These are phyloP conservation scores for Operophtera brumata DNA, from an alignment of 2,888 invertebrate genomes.

Conservation along the genomic window DNA sequence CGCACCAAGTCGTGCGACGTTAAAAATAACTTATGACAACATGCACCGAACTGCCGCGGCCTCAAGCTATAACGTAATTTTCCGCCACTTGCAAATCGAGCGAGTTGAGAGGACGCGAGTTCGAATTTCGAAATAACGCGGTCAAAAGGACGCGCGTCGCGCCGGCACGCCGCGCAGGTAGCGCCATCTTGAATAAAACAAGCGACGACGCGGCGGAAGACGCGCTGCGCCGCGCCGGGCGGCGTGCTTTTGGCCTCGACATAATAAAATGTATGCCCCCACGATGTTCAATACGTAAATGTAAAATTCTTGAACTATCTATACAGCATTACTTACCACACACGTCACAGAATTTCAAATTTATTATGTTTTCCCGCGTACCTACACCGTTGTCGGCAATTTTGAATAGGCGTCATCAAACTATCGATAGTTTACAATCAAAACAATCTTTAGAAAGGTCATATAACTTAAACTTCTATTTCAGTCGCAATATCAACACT, in stretches of 20 bases:
- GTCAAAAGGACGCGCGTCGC: conserved; percentile 65
- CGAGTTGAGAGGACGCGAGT: conserved; percentile 34
- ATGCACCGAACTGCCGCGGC: conserved; percentile 46
- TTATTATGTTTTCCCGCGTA: conserved; percentile 66
- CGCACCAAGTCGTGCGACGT: conserved; percentile 45
- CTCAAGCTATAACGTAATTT: conserved; percentile 65
- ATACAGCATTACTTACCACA: conserved; percentile 26
- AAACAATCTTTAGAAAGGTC: conserved; percentile 29
- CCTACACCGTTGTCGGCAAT: conserved; percentile 49
- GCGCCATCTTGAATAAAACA: conserved; percentile 74
- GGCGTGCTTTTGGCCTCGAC: conserved; percentile 60
- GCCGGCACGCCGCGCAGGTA: conserved; percentile 76
- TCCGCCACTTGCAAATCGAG: conserved; percentile 67
- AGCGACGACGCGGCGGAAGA: conserved; percentile 34
- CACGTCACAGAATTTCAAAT: not conserved
- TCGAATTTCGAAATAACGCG: conserved; percentile 65
- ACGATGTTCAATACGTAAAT: not conserved
- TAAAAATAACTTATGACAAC: conserved; percentile 80
- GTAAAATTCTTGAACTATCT: not conserved
- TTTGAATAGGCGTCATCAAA: conserved; percentile 47
- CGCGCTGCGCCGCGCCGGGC: conserved; percentile 41
- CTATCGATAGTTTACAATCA: conserved; percentile 38
- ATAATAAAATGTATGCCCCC: not conserved
- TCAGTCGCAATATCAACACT: not conserved
- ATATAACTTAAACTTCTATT: not conserved